These are phyloP conservation scores for Cyclargus thomasi DNA, from an alignment of 1,140 invertebrate genomes.

Conservation along the genomic window DNA sequence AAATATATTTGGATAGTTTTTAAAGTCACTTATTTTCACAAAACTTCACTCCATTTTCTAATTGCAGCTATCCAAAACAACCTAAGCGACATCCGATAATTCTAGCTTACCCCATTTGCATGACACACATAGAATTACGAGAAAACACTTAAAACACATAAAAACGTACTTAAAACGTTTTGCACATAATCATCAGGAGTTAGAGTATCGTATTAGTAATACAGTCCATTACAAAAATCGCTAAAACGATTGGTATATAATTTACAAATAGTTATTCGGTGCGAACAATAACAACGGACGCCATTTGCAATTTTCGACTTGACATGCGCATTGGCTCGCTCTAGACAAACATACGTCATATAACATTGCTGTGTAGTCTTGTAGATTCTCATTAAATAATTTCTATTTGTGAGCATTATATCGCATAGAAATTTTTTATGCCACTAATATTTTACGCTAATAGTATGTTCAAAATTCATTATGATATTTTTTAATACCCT, in stretches of 20 bases:
- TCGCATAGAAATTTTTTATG: slow-evolving; percentile 7
- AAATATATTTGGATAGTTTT: slow-evolving; percentile 59
- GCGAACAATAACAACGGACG: slow-evolving; percentile 77
- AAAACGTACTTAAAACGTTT: slow-evolving; percentile 68
- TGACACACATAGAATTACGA: slow-evolving; percentile 75
- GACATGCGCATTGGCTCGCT: slow-evolving; percentile 75
- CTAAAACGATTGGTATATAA: slow-evolving; percentile 74
- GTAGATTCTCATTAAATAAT: no score
- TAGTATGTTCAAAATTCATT: no score
- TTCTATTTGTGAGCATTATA: no score
- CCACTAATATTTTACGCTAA: neutral
- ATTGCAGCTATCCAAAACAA: slow-evolving; percentile 75
- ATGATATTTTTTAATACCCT: neutral
- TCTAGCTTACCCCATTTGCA: slow-evolving; percentile 76
- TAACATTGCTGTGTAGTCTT: slow-evolving; percentile 40
- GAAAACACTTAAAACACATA: slow-evolving; percentile 74
- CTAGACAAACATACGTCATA: slow-evolving; percentile 63
- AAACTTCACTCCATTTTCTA: slow-evolving; percentile 67
- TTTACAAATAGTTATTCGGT: slow-evolving; percentile 76
- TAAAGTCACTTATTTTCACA: slow-evolving; percentile 64
- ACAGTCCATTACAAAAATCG: slow-evolving; percentile 70
- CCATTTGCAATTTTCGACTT: slow-evolving; percentile 77
- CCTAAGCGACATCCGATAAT: slow-evolving; percentile 76
- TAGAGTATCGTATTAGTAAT: slow-evolving; percentile 66
- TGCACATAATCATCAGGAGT: slow-evolving; percentile 63